Conservation (phyloP, 2,797 vertebrate genomes). For the Gadopsis bispinosus region DNA sequence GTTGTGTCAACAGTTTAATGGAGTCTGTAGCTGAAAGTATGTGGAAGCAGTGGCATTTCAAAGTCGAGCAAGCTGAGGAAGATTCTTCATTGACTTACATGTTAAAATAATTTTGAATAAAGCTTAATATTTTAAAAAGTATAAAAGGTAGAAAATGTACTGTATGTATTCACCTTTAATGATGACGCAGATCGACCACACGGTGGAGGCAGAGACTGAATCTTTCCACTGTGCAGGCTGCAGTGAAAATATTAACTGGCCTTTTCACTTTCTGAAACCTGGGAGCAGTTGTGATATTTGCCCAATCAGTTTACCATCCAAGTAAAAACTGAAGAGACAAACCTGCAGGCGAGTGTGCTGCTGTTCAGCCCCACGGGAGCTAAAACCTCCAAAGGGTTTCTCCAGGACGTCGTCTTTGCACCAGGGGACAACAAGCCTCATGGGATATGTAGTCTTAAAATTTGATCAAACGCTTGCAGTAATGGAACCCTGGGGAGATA, state of each 20-base stretch:
- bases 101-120: too few relatives aligned
- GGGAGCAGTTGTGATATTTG: background rate
- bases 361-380: too few relatives aligned
- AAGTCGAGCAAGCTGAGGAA: too few relatives aligned
- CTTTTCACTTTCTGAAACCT: constrained; percentile 1
- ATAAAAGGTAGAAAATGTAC: too few relatives aligned
- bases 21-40: too few relatives aligned
- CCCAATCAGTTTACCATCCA: background rate
- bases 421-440: background rate
- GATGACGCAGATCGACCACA: constrained; percentile 36
- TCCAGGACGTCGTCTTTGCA: background rate
- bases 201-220: constrained; percentile 44
- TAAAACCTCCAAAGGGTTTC: background rate
- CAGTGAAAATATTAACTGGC: background rate
- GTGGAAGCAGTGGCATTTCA: too few relatives aligned
- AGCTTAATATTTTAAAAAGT: too few relatives aligned
- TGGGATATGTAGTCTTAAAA: background rate
- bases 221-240: background rate
- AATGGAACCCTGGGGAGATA: background rate
- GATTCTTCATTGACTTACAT: too few relatives aligned
- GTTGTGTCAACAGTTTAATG: too few relatives aligned
- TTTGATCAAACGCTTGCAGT: background rate
- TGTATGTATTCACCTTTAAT: background rate
- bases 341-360: too few relatives aligned
- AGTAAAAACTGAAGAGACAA: background rate